phyloP scores from a whole-genome alignment of 1,140 invertebrate genomes.

The Geopemphigus sp. region DNA sequence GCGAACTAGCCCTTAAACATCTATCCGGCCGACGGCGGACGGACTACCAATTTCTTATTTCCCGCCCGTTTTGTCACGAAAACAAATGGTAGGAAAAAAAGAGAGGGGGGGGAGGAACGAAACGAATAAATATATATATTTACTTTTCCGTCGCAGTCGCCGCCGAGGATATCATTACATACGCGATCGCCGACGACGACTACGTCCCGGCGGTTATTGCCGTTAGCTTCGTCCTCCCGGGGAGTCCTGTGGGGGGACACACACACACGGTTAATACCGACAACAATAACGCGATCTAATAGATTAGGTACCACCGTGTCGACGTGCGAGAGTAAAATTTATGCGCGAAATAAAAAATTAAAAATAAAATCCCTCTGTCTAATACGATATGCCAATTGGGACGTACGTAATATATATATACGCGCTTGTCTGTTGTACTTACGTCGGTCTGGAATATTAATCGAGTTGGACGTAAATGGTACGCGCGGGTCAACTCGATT shows the following conservation, averaged over 20 bases:
- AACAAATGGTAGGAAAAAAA: too few relatives aligned
- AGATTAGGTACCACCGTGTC: too few relatives aligned
- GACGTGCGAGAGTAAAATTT: neutral
- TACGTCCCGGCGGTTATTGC: too few relatives aligned
- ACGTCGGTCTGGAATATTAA: neutral
- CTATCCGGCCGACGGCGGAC: neutral
- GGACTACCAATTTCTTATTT: constrained; percentile 3
- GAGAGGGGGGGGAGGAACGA: too few relatives aligned
- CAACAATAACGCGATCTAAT: too few relatives aligned
- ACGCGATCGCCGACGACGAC: too few relatives aligned
- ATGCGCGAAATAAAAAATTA: neutral
- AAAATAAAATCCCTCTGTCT: neutral
- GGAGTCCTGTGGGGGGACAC: too few relatives aligned
- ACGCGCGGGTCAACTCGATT: neutral
- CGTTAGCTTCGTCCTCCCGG: too few relatives aligned
- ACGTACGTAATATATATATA: neutral
- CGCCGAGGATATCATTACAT: too few relatives aligned
- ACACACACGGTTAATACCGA: too few relatives aligned
- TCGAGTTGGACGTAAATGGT: neutral
- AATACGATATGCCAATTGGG: neutral
- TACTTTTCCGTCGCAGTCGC: too few relatives aligned
- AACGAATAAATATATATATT: too few relatives aligned
- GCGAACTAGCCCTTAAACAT: neutral
- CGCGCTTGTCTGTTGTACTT: neutral
- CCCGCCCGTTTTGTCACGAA: neutral